phyloP scores from a whole-genome alignment of 2,113 vertebrate species.

The Corythornis cristatus region DNA sequence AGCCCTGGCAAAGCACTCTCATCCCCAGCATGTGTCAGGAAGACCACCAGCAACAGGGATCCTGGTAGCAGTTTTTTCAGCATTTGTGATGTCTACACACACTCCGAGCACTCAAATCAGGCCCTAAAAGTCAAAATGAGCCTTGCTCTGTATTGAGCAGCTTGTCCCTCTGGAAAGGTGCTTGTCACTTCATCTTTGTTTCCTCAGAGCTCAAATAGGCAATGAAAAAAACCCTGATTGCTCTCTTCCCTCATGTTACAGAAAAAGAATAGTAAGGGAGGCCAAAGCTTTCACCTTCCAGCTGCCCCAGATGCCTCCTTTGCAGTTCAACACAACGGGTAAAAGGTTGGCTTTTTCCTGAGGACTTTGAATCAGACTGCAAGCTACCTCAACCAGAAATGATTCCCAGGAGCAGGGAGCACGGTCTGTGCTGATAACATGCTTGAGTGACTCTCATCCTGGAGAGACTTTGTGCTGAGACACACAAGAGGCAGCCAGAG shows the following conservation, averaged over 20 bases:
- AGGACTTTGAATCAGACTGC: not conserved
- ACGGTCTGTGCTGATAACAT: not conserved
- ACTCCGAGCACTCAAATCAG: not conserved
- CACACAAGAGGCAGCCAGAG: not conserved
- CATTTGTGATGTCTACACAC: not conserved
- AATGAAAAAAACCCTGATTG: not conserved
- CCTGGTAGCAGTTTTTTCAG: not conserved
- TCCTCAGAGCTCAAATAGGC: not conserved
- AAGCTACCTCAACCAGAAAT: not conserved
- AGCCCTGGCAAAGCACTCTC: not conserved
- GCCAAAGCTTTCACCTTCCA: not conserved
- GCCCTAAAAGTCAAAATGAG: not conserved
- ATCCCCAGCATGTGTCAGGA: not conserved
- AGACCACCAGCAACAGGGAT: not conserved
- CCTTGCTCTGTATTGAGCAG: accelerated
- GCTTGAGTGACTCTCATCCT: not conserved
- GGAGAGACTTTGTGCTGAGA: not conserved
- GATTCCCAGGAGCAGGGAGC: accelerated
- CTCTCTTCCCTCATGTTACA: not conserved
- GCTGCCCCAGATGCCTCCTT: not conserved
- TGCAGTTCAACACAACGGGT: accelerated
- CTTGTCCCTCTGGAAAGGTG: not conserved
- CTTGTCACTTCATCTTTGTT: not conserved
- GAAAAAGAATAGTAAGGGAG: not conserved
- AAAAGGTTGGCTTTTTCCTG: not conserved